These are phyloP conservation scores for Erythrolamprus reginae DNA, from an alignment of 2,113 vertebrate genomes.

Conservation along the genomic window DNA sequence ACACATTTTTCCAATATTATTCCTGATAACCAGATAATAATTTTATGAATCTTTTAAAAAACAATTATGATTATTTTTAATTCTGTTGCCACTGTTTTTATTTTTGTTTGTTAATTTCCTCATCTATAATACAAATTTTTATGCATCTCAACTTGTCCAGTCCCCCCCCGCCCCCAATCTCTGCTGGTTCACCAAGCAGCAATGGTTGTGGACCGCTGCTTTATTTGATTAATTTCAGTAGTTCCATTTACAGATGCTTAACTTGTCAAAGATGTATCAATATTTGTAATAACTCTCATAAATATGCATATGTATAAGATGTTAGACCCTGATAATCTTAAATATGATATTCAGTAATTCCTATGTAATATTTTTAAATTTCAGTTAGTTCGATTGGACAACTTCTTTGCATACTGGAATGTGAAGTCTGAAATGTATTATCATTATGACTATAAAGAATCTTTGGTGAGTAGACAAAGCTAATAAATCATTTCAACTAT, in stretches of 20 bases:
- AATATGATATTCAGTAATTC: not conserved
- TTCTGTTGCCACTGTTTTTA: not conserved
- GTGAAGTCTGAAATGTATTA: conserved; percentile 90
- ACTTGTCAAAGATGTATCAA: not conserved
- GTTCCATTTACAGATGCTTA: not conserved
- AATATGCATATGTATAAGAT: not conserved
- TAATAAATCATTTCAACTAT: not conserved
- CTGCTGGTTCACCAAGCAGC: not conserved
- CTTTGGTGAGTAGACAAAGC: conserved; percentile 78
- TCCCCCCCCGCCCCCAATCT: not conserved
- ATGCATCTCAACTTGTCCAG: not conserved
- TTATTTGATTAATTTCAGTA: not conserved
- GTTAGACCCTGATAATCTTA: not conserved
- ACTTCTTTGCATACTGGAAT: conserved; percentile 97
- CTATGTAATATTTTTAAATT: not conserved
- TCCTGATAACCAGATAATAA: not conserved
- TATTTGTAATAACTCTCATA: not conserved
- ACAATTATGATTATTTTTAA: not conserved
- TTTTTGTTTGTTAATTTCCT: not conserved
- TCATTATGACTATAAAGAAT: conserved; percentile 70
- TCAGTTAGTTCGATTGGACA: conserved; percentile 89
- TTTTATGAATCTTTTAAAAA: not conserved
- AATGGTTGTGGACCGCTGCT: not conserved
- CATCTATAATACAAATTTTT: not conserved
- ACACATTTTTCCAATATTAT: not conserved